Evolutionary conservation across 2,797 vertebrate species (phyloP).

Genomic region (Acomys russatus): DNA sequence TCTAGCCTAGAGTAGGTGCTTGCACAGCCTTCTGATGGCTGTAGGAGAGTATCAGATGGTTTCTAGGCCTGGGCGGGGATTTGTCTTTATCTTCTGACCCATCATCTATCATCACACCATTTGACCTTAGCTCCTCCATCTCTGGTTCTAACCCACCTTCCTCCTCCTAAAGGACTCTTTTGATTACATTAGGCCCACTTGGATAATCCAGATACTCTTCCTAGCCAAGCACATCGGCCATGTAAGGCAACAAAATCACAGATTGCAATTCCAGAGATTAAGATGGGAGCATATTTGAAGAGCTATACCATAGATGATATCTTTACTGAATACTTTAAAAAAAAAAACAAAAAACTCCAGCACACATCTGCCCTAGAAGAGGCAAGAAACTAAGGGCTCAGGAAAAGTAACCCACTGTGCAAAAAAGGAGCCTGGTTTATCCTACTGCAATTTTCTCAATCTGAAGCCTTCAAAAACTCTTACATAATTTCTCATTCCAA

Average conservation of each 20-base stretch:
- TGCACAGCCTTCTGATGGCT: neutral
- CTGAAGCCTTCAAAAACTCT: conserved; percentile 39
- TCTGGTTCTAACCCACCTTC: neutral
- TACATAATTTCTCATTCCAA: conserved; percentile 4
- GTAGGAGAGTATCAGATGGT: neutral
- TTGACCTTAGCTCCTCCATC: neutral
- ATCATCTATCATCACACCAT: neutral
- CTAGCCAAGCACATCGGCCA: neutral
- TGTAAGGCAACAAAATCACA: conserved; percentile 16
- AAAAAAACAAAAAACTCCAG: neutral
- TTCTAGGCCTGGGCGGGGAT: neutral
- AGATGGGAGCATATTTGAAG: neutral
- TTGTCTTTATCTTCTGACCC: neutral
- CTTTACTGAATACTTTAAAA: neutral
- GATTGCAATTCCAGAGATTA: neutral
- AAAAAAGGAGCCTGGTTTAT: conserved; percentile 17
- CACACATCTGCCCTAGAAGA: conserved; percentile 1
- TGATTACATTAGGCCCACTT: neutral
- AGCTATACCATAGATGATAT: neutral
- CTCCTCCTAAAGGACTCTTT: neutral
- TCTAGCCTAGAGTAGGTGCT: neutral
- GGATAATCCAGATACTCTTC: conserved; percentile 20
- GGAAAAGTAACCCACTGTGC: neutral
- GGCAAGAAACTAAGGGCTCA: neutral
- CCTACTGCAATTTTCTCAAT: neutral